A percentile compares a stretch with the other conserved stretches of the same genome.
phyloP scores from a whole-genome alignment of 2,888 invertebrate genomes.

The Carabus problematicus region DNA sequence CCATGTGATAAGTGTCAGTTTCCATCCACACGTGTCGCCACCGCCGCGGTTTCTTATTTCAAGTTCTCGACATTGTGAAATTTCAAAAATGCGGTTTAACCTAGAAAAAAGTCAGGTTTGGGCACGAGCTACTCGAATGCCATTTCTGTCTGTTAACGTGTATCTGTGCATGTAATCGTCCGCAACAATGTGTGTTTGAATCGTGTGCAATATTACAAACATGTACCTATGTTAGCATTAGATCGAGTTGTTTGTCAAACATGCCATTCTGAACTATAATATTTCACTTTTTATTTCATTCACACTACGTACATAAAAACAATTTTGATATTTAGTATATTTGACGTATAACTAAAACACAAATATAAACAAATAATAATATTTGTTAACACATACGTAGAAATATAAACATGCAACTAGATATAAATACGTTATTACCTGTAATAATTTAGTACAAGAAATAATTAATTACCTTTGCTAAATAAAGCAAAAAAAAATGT shows the following conservation, averaged over 20 bases:
- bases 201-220: too few relatives aligned
- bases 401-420: too few relatives aligned
- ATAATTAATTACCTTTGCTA: too few relatives aligned
- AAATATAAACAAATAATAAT: too few relatives aligned
- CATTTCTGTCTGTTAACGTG: slow-evolving; percentile 42
- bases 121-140: slow-evolving; percentile 44
- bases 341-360: too few relatives aligned
- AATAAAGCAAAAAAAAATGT: too few relatives aligned
- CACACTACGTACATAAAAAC: not conserved
- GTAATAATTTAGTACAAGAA: too few relatives aligned
- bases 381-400: too few relatives aligned
- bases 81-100: slow-evolving; percentile 52
- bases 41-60: slow-evolving; percentile 46
- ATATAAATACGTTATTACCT: too few relatives aligned
- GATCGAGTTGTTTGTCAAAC: not conserved
- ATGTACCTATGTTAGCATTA: too few relatives aligned
- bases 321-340: not conserved
- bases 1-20: slow-evolving; percentile 21
- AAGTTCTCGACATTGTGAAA: slow-evolving; percentile 50
- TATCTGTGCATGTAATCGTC: not conserved
- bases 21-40: slow-evolving; percentile 18
- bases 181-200: not conserved
- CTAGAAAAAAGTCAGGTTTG: slow-evolving; percentile 51
- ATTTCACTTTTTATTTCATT: not conserved
- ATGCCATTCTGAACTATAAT: not conserved